Evolutionary conservation across 2,797 vertebrate species (phyloP), one percentile per base, ranked within the genome.

Genomic region (Fistularia commersonii): DNA sequence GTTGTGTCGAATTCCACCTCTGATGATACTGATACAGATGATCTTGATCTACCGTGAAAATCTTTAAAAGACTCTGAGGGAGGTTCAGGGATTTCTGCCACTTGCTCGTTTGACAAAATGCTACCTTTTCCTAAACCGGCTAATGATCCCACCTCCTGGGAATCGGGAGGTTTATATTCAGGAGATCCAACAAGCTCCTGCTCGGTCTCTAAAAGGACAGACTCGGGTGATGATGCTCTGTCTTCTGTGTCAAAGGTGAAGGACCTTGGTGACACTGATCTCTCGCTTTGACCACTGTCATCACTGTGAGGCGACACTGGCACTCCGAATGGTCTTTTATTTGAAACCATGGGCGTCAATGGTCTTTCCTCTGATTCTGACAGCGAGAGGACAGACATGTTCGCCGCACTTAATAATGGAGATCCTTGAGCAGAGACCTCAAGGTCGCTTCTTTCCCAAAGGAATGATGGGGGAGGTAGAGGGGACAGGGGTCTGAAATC

Each of bases 261-360:
- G 14, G 72, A 80, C 36, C 61, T 81, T 36, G 23, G 23, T 23
- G 23, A 23, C 23, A 23, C 23, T 23, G 23, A 23, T 23, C 23
- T 23, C 23, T 23, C 23, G 23, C 23, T 23, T 4, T 23, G 23
- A 23, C 23, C 23, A 23, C 23, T 23, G 23, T 23, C 23, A 23
- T 80, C 65, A 69, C 70, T 84, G 47, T 33, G 32, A 40, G 63
- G 62, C 31, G 86, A 89, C 48, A 84, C 1, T 6, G 85, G 82
- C 45, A 77, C 79, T 57, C 79, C 79, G 70, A 86, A 84, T 11
- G 76, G 78, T 46, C 23, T 80, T 59, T 66, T 82, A 50, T 90
- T 87, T 54, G 87, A 65, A 68, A 87, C 67, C 80, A 82, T 85
- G 53, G 83, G 81, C 1, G 77, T 83, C 52, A 82, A 69, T 14